Base-by-base conservation (phyloP, 1,140 invertebrate genomes). In the Camponotus vicinus region DNA sequence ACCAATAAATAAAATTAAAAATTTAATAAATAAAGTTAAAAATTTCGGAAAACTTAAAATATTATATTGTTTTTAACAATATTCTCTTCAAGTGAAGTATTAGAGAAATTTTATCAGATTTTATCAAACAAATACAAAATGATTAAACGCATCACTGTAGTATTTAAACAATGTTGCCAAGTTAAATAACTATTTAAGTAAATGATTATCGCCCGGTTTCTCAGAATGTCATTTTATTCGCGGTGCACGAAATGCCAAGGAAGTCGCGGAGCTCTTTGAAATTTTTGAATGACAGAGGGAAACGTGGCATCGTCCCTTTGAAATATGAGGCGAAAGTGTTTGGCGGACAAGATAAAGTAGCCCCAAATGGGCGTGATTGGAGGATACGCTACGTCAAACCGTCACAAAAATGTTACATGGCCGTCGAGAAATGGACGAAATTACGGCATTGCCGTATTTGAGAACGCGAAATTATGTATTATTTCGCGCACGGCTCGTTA, bases 391-490 rank as follows among this genome's bases (percentile, higher is more conserved):
- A 45, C 42, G 79, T 82, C 79, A 73, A 82, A 82, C 52, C 27
- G 52, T 82, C 79, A 82, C 34, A 71, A 57, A 70, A 80, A 80
- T 57, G 18, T 73, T 59, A 34, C 21, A 70, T 15, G 37, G n/a
- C 6, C 42, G 63, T 49, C 55, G 15, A 32, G 57, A 45, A 42
- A 69, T 37, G 9, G 37, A 34, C 67, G 40, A 75, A 83, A 83
- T 75, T 83, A 70, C 71, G 69, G 40, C 45, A 87, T 21, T 64
- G 63, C 40, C 37, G 70, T 57, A 52, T 84, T 76, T 61, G 63
- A 88, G 42, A 32, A 32, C 5, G 45, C 67, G 37, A 61, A 59
- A 85, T 75, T 75, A 75, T 13, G 75, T 85, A 88, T 88, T 73
- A 89, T 89, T 85, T 78, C 57, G 61, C 40, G 40, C 27, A 37